Evolutionary conservation across 2,797 vertebrate genomes (phyloP), one percentile per base, ranked within the genome.

Genomic region (Bufotes viridis): DNA sequence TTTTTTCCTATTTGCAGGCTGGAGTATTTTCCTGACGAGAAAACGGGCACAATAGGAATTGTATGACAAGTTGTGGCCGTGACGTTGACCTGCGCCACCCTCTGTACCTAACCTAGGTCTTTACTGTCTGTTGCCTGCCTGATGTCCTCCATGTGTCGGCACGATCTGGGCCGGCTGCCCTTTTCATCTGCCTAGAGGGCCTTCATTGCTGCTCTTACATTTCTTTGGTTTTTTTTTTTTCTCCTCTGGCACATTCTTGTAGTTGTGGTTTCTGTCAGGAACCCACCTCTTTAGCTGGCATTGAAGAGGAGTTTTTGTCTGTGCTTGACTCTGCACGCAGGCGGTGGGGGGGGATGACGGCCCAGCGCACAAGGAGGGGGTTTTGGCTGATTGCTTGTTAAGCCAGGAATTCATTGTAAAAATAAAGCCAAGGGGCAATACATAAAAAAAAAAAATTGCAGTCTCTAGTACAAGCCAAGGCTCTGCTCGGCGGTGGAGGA

Each of bases 401-500:
- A 93, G 94, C 93, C 93, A 96, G 96, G 97, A 98, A 98, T 99
- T 97, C 95, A 92, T 95, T 96, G 96, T 96, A 96, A 97, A 97
- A 97, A 97, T 96, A 96, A 96, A 97, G 96, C 96, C 95, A 95
- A 96, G 94, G 93, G 94, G 95, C 83, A 95, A 98, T 99, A 98
- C 98, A 98, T 97, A 98, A 98, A 97, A 72, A 70, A 29, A 98
- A 98, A 98, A 96, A 97, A 34, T 34, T 97, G 96, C 95, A 96
- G 93, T 98, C 97, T 97, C 94, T 92, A 93, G 93, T 93, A 88
- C 93, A 93, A 92, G 79, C 78, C 13, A 92, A 93, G 94, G 93
- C 91, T 95, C 93, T 90, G 22, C 91, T 93, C 94, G 93, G 92
- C 84, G 89, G 86, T 86, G 92, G 90, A 55, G 81, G 81, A 55